A percentile compares a stretch with the other conserved stretches of the same genome.
Conservation (phyloP, 1,140 invertebrate species). For the Pemphigus obesinymphae region DNA sequence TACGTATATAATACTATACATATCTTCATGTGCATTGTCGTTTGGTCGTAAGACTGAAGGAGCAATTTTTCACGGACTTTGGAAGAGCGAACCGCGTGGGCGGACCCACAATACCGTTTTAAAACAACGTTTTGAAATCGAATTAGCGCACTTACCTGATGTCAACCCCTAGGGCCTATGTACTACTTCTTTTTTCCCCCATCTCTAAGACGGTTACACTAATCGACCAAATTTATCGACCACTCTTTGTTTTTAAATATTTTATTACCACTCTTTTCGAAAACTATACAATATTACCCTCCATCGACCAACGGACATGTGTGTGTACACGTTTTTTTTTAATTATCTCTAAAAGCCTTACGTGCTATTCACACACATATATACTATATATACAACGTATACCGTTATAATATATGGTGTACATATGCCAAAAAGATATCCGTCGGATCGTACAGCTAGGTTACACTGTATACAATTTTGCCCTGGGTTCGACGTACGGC, state of each 20-base stretch:
- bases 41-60: neutral
- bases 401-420: too few species aligned
- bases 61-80: neutral
- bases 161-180: too few species aligned
- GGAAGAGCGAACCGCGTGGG: neutral
- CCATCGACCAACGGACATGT: neutral
- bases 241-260: conserved; percentile 32
- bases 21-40: too few species aligned
- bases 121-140: neutral
- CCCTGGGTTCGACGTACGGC: too few species aligned
- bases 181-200: too few species aligned
- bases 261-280: conserved; percentile 24
- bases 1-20: too few species aligned
- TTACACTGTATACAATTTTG: neutral
- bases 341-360: conserved; percentile 34
- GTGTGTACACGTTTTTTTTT: neutral
- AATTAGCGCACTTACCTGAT: neutral
- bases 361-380: neutral
- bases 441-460: neutral
- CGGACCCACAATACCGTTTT: neutral
- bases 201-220: neutral
- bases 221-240: conserved; percentile 1
- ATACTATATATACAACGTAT: neutral
- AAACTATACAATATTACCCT: neutral
- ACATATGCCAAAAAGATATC: neutral